Conservation (phyloP, 30 jellyfish, hydroid and myxozoan species). For the Chironex yamaguchii region DNA sequence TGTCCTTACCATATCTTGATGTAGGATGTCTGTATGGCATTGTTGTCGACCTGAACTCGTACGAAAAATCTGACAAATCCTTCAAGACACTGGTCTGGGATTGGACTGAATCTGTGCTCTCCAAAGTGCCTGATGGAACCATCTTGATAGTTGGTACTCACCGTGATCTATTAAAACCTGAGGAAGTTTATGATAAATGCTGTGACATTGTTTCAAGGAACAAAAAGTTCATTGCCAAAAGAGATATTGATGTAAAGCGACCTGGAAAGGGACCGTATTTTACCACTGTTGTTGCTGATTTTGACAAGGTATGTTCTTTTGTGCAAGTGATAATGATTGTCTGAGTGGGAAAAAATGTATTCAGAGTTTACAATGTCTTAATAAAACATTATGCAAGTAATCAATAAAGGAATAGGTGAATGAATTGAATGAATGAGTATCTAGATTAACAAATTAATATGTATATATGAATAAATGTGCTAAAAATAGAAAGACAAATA, state of each 20-base stretch:
- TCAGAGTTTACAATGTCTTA: too few species aligned
- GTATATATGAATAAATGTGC: too few species aligned
- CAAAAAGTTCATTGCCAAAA: neutral
- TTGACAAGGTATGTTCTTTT: neutral
- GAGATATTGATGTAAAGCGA: neutral
- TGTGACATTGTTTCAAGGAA: slow-evolving; percentile 20
- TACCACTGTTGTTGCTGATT: neutral
- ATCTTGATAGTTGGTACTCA: slow-evolving; percentile 86
- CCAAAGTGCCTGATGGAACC: slow-evolving; percentile 86
- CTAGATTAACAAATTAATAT: too few species aligned
- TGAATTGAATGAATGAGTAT: too few species aligned
- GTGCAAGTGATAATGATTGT: neutral
- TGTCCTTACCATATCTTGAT: too few species aligned
- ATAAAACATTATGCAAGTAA: too few species aligned
- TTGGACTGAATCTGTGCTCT: slow-evolving; percentile 74
- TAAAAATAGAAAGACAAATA: too few species aligned
- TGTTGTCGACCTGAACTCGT: slow-evolving; percentile 53
- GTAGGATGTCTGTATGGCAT: slow-evolving; percentile 64
- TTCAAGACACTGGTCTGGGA: slow-evolving; percentile 64
- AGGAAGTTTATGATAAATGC: slow-evolving; percentile 21
- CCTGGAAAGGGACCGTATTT: neutral
- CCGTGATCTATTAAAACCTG: slow-evolving; percentile 49
- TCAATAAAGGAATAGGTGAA: too few species aligned
- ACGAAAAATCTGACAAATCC: slow-evolving; percentile 9
- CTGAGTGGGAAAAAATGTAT: neutral